phyloP scores from a whole-genome alignment of 1,140 invertebrate species.

The Platorchestia sp. region DNA sequence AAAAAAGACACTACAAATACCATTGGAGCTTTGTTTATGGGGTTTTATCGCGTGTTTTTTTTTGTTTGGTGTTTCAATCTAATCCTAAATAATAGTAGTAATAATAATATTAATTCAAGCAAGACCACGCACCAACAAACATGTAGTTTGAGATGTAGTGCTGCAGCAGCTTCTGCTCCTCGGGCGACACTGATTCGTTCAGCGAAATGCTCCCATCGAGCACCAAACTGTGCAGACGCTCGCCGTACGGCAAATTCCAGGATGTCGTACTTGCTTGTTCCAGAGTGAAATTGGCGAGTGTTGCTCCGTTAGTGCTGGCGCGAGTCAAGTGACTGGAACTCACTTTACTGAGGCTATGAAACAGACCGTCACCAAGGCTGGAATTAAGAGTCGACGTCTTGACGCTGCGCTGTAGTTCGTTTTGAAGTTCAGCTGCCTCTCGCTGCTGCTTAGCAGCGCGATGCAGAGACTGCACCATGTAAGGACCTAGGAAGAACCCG shows the following conservation, averaged over 20 bases:
- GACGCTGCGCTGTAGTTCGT: not conserved
- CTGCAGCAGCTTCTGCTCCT: conserved; percentile 56
- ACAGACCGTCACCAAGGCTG: not conserved
- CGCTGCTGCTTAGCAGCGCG: not conserved
- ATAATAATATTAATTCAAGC: too few species aligned
- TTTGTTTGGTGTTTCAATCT: too few species aligned
- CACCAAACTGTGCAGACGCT: not conserved
- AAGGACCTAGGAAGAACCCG: conserved; percentile 71
- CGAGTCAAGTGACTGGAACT: not conserved
- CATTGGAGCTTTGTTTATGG: too few species aligned
- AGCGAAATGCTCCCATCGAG: not conserved
- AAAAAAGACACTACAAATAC: too few species aligned
- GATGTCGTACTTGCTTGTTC: not conserved
- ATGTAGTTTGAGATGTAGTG: conserved; percentile 65
- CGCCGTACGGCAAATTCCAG: conserved; percentile 57
- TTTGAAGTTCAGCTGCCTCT: not conserved
- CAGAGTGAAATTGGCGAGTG: not conserved
- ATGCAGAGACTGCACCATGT: conserved; percentile 64
- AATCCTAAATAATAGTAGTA: too few species aligned
- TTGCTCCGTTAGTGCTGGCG: conserved; percentile 59
- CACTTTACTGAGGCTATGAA: not conserved
- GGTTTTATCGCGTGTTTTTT: too few species aligned
- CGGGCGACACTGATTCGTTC: not conserved
- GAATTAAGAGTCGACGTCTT: not conserved
- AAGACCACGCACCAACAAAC: conserved; percentile 64